phyloP scores from a whole-genome alignment of 2,888 invertebrate genomes.

The Hypselothyrea guttata region DNA sequence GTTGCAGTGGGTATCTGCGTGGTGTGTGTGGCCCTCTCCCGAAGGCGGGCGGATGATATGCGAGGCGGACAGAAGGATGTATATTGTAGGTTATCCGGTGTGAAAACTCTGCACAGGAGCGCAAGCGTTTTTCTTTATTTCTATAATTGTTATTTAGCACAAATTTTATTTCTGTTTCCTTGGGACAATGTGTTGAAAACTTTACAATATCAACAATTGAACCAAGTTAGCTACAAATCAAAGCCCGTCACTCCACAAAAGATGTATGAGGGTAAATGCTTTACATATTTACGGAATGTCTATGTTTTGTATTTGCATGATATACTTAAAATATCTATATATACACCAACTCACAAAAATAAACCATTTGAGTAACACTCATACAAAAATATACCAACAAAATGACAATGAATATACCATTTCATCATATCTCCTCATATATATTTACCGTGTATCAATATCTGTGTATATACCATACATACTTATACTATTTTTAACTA shows the following conservation, averaged over 20 bases:
- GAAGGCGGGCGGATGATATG: conserved; percentile 90
- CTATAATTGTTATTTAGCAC: conserved; percentile 18
- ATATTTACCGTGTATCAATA: conserved; percentile 23
- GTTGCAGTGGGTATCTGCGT: conserved; percentile 95
- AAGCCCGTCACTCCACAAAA: conserved; percentile 43
- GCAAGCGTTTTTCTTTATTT: conserved; percentile 5
- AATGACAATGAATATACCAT: conserved; percentile 14
- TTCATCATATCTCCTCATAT: conserved; percentile 18
- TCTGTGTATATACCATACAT: conserved; percentile 25
- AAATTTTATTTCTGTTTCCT: conserved; percentile 62
- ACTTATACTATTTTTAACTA: conserved; percentile 14
- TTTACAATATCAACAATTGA: conserved; percentile 14
- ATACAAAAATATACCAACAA: conserved; percentile 71
- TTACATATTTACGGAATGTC: conserved; percentile 21
- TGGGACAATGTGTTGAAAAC: too few species aligned
- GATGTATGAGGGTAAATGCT: conserved; percentile 19
- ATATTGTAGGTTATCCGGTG: conserved; percentile 86
- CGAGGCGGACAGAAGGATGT: conserved; percentile 91
- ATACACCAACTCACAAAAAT: conserved; percentile 31
- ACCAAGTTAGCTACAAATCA: conserved; percentile 3
- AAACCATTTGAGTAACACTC: conserved; percentile 31
- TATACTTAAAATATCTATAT: conserved; percentile 3
- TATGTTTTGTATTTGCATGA: conserved; percentile 29
- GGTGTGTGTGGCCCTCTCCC: conserved; percentile 93
- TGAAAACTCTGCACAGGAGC: conserved; percentile 5